Evolutionary conservation across 2,797 vertebrate genomes (phyloP), one percentile per base, ranked within the genome.

Genomic region (Myoxocephalus aenaeus): DNA sequence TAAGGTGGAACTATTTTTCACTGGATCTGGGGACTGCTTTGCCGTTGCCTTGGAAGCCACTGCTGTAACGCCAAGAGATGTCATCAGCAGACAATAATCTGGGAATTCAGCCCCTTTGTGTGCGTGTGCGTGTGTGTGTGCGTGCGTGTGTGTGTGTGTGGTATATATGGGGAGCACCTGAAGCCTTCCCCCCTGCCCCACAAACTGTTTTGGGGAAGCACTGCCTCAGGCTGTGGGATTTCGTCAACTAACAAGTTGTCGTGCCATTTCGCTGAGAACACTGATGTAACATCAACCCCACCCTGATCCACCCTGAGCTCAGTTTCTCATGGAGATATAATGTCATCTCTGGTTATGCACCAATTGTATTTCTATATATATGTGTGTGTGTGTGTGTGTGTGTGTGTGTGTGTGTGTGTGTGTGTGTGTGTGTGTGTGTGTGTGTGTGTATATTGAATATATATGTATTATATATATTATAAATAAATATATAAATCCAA

Each of bases 261-360:
- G 3, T 82, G 85, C 79, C 88, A 91, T 72, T 73, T 82, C 32
- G 73, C 58, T 65, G 83, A 75, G 62, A 90, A 80, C 77, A 80
- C 64, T 79, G 64, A 42, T 66, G 84, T 86, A 84, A 70, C 50
- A 73, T 70, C 73, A 86, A 82, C 86, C 82, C 80, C 89, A 86
- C 87, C 89, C 86, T 75, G 67, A 76, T 77, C 78, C 78, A 82
- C 78, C 75, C 69, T 18, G 22, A 71, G 13, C 42, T 27, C 82
- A 64, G 36, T n/a, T 22, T 32, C 53, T 40, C 27, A 42, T 29
- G 13, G 18, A n/a, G 54, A 44, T 64, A 22, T 22, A 14, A 46
- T 2, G 34, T 38, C 25, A 66, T 70, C 9, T 66, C 12, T 36
- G 44, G 53, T 70, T 9, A 63, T 61, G 10, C 3, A 48, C 8